Evolutionary conservation across 2,888 invertebrate genomes (phyloP), one percentile per base, ranked within the genome.

Genomic region (Lacanobia wlatinum): DNA sequence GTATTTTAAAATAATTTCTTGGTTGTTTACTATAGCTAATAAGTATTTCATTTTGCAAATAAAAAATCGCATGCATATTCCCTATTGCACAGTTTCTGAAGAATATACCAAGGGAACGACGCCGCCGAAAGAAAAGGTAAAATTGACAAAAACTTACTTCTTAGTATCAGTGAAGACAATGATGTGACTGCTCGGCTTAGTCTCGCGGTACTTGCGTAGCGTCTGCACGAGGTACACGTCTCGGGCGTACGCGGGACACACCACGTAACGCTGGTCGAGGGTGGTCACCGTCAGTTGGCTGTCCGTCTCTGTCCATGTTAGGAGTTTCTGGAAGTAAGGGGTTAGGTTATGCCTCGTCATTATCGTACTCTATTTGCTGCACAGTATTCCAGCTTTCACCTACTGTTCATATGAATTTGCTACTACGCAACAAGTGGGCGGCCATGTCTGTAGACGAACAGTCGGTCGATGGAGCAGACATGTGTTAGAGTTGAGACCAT

Each of bases 161-260:
- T 99, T 99, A 23, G 99, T 99, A 87, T 98, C 98, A 1, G 99
- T 98, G 90, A 99, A 99, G 55, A 99, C 98, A 91, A 99, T 98
- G 56, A 99, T 97, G 67, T 98, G 99, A 2, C 98, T 98, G 79
- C 97, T 97, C 50, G 97, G 97, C 90, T 98, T 97, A 16, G 97
- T 96, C 80, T 97, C 97, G 55, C 97, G 96, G 93, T 98, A 99
- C 81, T 97, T 97, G 74, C 98, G 96, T 14, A 99, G 93, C 0
- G 98, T 96, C 94, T 99, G 97, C 28, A 99, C 98, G 40, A 99
- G 94, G 90, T 98, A 99, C 65, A 98, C 99, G 94, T 99, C 99
- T 69, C 99, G 98, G 21, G 99, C 98, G 90, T 99, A 98, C 71
- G 97, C 97, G 0, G 99, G 99, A 91, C 98, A 98, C 52, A 99